Evolutionary conservation across 2,113 vertebrate species (phyloP).

Genomic region (Trogon surrucura): DNA sequence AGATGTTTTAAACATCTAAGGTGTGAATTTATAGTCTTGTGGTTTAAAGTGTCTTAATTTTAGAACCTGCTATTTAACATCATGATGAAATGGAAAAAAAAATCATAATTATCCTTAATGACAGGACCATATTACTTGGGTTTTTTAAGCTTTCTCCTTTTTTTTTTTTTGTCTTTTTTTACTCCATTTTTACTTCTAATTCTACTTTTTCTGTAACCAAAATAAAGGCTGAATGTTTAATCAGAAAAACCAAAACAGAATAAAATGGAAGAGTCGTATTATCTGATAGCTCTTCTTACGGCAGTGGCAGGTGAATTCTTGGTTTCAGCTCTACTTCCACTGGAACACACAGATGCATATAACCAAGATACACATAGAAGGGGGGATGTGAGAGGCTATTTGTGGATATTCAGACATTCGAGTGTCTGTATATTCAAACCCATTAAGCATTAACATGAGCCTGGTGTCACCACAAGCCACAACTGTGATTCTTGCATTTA

Average conservation of each 20-base stretch:
- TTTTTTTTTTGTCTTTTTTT: accelerated
- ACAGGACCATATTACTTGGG: neutral
- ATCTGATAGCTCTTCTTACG: neutral
- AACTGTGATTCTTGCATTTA: neutral
- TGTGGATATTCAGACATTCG: neutral
- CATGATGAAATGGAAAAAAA: neutral
- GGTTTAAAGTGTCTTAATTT: neutral
- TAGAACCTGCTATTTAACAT: neutral
- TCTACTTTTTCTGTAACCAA: neutral
- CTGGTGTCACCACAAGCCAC: neutral
- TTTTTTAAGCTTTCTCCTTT: neutral
- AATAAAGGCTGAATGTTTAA: neutral
- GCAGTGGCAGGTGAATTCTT: neutral
- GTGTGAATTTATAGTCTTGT: neutral
- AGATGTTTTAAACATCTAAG: neutral
- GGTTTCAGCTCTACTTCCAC: neutral
- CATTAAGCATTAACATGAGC: neutral
- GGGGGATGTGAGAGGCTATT: neutral
- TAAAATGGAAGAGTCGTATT: accelerated
- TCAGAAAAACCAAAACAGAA: neutral
- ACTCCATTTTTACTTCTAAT: neutral
- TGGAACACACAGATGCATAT: neutral
- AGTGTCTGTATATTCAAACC: neutral
- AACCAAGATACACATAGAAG: accelerated
- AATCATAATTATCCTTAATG: neutral